These are phyloP conservation scores for Premnoplex brunnescens DNA, from an alignment of 2,797 vertebrate genomes.

Conservation along the genomic window DNA sequence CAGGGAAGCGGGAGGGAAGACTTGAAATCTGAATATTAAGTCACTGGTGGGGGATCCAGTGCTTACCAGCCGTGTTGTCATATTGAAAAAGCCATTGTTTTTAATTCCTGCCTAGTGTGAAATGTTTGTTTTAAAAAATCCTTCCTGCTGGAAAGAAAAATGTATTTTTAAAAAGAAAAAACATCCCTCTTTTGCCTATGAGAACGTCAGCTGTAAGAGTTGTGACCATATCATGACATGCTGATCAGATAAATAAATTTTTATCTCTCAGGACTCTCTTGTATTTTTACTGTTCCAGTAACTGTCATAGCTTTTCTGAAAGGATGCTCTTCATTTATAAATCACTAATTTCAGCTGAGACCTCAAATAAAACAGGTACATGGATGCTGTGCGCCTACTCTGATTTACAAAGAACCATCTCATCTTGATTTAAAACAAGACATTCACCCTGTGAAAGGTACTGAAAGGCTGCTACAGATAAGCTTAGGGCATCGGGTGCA, in stretches of 20 bases:
- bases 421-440: background rate
- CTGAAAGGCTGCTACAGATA: background rate
- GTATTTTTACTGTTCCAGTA: slow-evolving; percentile 9
- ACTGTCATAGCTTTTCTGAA: background rate
- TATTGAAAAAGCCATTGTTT: slow-evolving; percentile 71
- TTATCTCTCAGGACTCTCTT: slow-evolving; percentile 74
- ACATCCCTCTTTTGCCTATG: slow-evolving; percentile 49
- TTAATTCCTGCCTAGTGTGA: slow-evolving; percentile 68
- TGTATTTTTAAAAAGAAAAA: slow-evolving; percentile 74
- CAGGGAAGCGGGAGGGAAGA: background rate
- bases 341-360: slow-evolving; percentile 55
- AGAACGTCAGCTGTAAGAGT: slow-evolving; percentile 72
- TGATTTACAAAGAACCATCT: background rate
- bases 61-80: slow-evolving; percentile 63
- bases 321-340: slow-evolving; percentile 44
- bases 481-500: background rate
- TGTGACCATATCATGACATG: slow-evolving; percentile 74
- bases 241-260: slow-evolving; percentile 77
- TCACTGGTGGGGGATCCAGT: slow-evolving; percentile 44
- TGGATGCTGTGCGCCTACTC: background rate
- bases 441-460: background rate
- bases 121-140: slow-evolving; percentile 67
- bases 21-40: background rate
- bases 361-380: background rate
- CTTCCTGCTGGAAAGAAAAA: slow-evolving; percentile 68